A percentile compares a stretch with the other conserved stretches of the same genome.
These are phyloP conservation scores for Melanotaenia maccullochi DNA, from an alignment of 2,797 vertebrate species.

Conservation along the genomic window DNA sequence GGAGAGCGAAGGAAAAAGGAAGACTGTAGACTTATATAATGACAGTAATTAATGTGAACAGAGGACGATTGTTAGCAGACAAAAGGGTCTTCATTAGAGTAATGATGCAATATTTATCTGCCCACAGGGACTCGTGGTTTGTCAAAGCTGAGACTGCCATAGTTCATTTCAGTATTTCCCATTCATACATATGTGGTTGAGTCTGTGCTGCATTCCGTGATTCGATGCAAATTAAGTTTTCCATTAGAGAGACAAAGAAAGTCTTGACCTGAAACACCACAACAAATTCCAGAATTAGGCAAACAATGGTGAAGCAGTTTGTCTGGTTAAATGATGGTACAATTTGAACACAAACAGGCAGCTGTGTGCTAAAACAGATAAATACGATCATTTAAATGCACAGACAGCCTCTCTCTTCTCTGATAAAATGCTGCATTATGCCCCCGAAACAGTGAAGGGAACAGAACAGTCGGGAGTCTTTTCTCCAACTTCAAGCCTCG, in stretches of 20 bases:
- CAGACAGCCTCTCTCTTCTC: conserved; percentile 46
- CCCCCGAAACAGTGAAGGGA: conserved; percentile 33
- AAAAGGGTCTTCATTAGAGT: conserved; percentile 3
- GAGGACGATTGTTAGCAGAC: conserved; percentile 10
- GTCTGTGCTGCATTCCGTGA: conserved; percentile 14
- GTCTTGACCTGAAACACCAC: conserved; percentile 5
- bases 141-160: neutral
- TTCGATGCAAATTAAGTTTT: conserved; percentile 28
- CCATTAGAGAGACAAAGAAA: conserved; percentile 35
- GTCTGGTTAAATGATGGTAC: conserved; percentile 9
- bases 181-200: neutral
- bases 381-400: conserved; percentile 41
- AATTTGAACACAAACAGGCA: conserved; percentile 23
- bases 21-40: conserved; percentile 26
- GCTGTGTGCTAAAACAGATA: conserved; percentile 36
- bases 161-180: neutral
- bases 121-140: neutral
- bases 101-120: conserved; percentile 18
- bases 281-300: conserved; percentile 37
- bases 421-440: conserved; percentile 55
- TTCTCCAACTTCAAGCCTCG: conserved; percentile 32
- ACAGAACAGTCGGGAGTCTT: conserved; percentile 29
- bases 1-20: neutral
- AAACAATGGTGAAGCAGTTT: conserved; percentile 15
- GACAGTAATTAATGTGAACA: conserved; percentile 21